Evolutionary conservation across 2,888 invertebrate genomes (phyloP).

Genomic region (Teleiodes luculella): DNA sequence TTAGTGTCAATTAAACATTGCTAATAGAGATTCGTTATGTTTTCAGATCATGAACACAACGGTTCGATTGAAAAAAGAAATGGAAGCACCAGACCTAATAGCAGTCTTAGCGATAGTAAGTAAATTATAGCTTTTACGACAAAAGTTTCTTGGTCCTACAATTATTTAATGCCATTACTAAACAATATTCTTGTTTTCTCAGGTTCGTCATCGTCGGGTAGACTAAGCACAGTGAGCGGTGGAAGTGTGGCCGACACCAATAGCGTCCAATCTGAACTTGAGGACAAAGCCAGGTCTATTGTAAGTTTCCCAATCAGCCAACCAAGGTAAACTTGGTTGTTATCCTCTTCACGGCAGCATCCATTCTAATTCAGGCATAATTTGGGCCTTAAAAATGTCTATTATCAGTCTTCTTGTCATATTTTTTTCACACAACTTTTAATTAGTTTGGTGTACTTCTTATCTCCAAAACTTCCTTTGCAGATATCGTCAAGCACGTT

Average conservation of each 20-base stretch:
- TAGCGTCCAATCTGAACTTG: conserved; percentile 90
- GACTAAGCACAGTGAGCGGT: conserved; percentile 89
- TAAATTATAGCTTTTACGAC: background rate
- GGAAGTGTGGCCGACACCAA: conserved; percentile 88
- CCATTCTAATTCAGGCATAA: no score
- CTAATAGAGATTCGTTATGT: conserved; percentile 10
- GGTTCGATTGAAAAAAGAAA: conserved; percentile 68
- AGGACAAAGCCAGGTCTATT: conserved; percentile 81
- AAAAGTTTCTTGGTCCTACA: background rate
- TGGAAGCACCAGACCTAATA: conserved; percentile 71
- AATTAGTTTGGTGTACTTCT: background rate
- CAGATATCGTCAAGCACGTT: conserved; percentile 69
- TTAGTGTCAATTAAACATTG: background rate
- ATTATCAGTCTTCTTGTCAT: no score
- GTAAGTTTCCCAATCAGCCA: no score
- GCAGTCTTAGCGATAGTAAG: conserved; percentile 73
- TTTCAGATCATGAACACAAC: conserved; percentile 58
- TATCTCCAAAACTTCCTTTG: conserved; percentile 9
- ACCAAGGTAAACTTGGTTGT: no score
- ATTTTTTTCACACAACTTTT: no score
- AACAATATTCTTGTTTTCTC: background rate
- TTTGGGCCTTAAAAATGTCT: no score
- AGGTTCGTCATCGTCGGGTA: conserved; percentile 90
- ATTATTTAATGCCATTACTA: background rate
- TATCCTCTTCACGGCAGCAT: no score